Percentiles rank a stretch among this genome's conserved stretches.
phyloP scores from a whole-genome alignment of 2,888 invertebrate genomes.

The Nymphalis urticae region DNA sequence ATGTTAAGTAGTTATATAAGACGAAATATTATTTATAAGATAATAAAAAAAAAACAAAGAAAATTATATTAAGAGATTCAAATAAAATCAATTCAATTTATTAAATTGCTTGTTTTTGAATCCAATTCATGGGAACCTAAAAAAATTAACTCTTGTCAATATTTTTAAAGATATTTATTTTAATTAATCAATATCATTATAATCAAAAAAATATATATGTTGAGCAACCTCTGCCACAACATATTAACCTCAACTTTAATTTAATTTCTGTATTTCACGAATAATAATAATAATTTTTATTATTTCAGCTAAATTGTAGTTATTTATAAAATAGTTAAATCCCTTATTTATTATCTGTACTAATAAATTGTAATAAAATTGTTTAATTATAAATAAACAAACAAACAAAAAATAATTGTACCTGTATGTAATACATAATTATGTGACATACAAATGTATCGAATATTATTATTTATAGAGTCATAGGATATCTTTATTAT shows the following conservation, averaged over 20 bases:
- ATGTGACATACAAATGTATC: slow-evolving; percentile 11
- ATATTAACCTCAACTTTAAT: background rate
- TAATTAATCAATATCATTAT: background rate
- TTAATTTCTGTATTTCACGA: too few relatives aligned
- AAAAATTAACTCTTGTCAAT: background rate
- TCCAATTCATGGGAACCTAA: slow-evolving; percentile 23
- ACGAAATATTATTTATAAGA: slow-evolving; percentile 31
- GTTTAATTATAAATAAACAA: too few relatives aligned
- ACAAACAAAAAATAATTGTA: background rate
- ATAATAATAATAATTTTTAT: too few relatives aligned
- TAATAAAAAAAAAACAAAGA: slow-evolving; percentile 27
- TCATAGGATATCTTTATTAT: slow-evolving; percentile 32
- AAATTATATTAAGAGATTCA: slow-evolving; percentile 48
- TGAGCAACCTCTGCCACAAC: background rate
- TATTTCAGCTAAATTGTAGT: background rate
- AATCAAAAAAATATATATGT: background rate
- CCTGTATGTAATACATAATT: slow-evolving; percentile 2
- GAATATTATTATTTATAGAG: slow-evolving; percentile 23
- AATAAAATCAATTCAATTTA: slow-evolving; percentile 42
- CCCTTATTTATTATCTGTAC: too few relatives aligned
- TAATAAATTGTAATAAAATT: too few relatives aligned
- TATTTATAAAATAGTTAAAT: background rate
- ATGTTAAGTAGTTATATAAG: slow-evolving; percentile 32
- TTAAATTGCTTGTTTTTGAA: slow-evolving; percentile 41
- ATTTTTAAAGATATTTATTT: background rate